These are phyloP conservation scores for Sarcophaga variegata DNA, from an alignment of 2,888 invertebrate species.

Conservation along the genomic window DNA sequence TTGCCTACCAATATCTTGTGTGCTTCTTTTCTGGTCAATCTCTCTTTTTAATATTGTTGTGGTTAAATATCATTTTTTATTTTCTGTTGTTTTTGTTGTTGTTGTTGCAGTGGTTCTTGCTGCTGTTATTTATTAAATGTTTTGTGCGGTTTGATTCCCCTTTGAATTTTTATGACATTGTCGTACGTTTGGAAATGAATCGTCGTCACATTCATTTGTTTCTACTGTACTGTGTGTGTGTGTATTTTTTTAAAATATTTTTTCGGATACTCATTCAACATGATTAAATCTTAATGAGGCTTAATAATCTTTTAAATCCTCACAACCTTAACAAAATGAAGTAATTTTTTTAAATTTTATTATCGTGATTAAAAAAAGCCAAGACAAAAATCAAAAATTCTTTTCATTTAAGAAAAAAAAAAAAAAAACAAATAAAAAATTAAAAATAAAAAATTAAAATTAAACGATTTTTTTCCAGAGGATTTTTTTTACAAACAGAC, in stretches of 20 bases:
- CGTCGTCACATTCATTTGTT: constrained; percentile 22
- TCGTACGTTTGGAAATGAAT: constrained; percentile 18
- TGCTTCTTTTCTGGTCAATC: constrained; percentile 35
- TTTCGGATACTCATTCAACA: constrained; percentile 53
- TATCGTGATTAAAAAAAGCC: constrained; percentile 30
- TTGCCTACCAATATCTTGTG: background rate
- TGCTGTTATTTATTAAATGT: constrained; percentile 35
- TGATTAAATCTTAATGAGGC: constrained; percentile 77
- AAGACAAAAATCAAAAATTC: constrained; percentile 30
- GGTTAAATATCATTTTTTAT: background rate
- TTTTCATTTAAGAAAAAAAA: constrained; percentile 37
- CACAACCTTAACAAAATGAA: constrained; percentile 63
- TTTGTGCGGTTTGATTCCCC: constrained; percentile 32
- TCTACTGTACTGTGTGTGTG: background rate
- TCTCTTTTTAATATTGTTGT: background rate
- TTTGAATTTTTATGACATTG: constrained; percentile 33
- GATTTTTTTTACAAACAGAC: constrained; percentile 43
- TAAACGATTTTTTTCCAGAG: constrained; percentile 37
- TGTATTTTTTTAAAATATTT: background rate
- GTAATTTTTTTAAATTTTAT: constrained; percentile 50
- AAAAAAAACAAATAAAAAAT: too few species aligned
- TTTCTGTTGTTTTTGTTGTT: background rate
- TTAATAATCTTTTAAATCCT: constrained; percentile 73
- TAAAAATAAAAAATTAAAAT: constrained; percentile 1
- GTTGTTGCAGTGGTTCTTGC: too few species aligned